phyloP scores from a whole-genome alignment of 1,140 invertebrate genomes.

The Neodiprion virginianus region DNA sequence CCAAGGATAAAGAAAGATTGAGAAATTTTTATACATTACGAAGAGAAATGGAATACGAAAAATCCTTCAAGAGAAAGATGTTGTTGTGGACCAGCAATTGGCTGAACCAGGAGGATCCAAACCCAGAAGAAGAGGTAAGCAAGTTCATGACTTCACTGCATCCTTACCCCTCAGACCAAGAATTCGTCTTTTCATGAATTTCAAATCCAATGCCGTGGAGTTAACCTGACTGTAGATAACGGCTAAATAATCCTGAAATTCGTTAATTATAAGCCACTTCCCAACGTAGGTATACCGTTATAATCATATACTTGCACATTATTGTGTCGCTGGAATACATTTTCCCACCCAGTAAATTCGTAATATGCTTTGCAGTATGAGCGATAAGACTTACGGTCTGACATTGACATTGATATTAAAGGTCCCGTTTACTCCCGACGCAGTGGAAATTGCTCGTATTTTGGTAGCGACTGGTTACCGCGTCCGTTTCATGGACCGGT shows the following conservation, averaged over 20 bases:
- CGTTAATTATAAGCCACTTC: too few relatives aligned
- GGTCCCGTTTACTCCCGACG: neutral
- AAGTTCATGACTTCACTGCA: neutral
- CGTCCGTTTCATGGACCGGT: neutral
- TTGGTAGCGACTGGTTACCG: neutral
- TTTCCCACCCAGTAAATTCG: neutral
- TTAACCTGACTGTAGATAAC: too few relatives aligned
- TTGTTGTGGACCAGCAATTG: neutral
- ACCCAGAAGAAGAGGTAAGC: neutral
- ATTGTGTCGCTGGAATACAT: neutral
- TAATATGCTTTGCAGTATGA: neutral
- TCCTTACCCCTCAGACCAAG: too few relatives aligned
- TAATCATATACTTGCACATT: too few relatives aligned
- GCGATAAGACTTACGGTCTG: neutral
- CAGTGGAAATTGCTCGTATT: neutral
- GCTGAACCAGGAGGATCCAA: neutral
- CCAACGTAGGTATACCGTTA: too few relatives aligned
- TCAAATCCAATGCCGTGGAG: too few relatives aligned
- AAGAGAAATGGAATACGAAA: neutral
- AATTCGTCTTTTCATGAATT: too few relatives aligned
- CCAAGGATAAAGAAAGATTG: too few relatives aligned
- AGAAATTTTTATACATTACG: too few relatives aligned
- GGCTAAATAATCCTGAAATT: too few relatives aligned
- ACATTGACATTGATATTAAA: neutral
- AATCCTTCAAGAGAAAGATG: conserved; percentile 4